A percentile compares a stretch with the other conserved stretches of the same genome.
Evolutionary conservation across 64 coral and sea anemone species (phyloP).

Genomic region (Cladopsammia gracilis): DNA sequence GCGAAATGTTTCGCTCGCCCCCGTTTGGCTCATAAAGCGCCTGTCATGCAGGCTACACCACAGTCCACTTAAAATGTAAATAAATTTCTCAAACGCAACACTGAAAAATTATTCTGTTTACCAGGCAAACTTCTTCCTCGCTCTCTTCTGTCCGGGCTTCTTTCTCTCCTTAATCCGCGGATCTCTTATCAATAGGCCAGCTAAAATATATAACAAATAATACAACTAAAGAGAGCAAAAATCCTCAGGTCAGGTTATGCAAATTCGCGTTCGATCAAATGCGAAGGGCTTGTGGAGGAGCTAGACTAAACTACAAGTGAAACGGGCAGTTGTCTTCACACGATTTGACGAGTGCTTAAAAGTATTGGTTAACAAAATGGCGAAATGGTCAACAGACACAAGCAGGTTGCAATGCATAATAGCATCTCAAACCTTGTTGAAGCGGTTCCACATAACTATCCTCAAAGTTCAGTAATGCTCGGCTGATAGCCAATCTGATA

Average conservation of each 20-base stretch:
- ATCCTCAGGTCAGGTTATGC: neutral
- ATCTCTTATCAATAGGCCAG: conserved; percentile 91
- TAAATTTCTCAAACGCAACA: neutral
- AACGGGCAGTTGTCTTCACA: too few species aligned
- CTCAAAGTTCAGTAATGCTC: conserved; percentile 90
- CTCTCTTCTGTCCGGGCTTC: conserved; percentile 99
- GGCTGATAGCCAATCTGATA: conserved; percentile 91
- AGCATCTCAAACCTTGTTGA: conserved; percentile 74
- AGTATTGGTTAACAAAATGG: too few species aligned
- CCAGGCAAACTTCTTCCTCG: conserved; percentile 99
- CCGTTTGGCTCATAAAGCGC: too few species aligned
- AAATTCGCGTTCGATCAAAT: neutral
- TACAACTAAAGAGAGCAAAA: neutral
- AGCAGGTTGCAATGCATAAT: neutral
- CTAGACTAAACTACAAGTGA: too few species aligned
- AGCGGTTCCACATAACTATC: conserved; percentile 74
- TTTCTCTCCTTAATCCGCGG: conserved; percentile 92
- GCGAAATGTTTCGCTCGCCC: too few species aligned
- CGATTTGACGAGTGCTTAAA: too few species aligned
- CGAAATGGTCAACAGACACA: too few species aligned
- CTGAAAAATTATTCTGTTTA: conserved; percentile 18
- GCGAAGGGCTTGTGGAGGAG: too few species aligned
- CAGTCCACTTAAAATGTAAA: too few species aligned
- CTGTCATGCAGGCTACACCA: too few species aligned
- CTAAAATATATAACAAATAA: conserved; percentile 31